Conservation (phyloP, 2,888 invertebrate species). For the Plebejus anna region DNA sequence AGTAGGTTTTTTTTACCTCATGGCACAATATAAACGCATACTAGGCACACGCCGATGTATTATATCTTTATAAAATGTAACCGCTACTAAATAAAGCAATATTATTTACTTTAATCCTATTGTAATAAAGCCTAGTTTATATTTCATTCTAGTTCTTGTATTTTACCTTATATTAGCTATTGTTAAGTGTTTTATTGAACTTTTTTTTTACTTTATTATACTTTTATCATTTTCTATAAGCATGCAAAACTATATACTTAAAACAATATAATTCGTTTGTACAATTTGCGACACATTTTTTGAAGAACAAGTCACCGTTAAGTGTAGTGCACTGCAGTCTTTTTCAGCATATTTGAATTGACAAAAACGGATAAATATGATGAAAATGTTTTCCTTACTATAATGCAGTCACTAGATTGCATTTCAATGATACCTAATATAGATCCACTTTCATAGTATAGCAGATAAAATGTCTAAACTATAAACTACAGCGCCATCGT, state of each 20-base stretch:
- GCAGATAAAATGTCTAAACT: background rate
- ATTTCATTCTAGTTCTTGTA: slow-evolving; percentile 18
- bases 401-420: background rate
- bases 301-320: background rate
- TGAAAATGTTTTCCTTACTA: background rate
- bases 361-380: background rate
- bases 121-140: slow-evolving; percentile 21
- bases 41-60: background rate
- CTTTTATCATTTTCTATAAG: slow-evolving; percentile 4
- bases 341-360: background rate
- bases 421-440: background rate
- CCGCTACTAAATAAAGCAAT: slow-evolving; percentile 23
- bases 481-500: background rate
- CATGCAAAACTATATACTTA: background rate
- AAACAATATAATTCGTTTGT: background rate
- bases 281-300: background rate
- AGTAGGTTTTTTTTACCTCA: background rate
- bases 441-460: background rate
- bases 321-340: background rate
- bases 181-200: slow-evolving; percentile 8
- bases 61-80: slow-evolving; percentile 4
- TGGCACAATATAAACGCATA: background rate
- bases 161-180: slow-evolving; percentile 3
- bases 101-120: slow-evolving; percentile 23
- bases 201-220: slow-evolving; percentile 3